Base-by-base conservation (phyloP, 2,888 invertebrate genomes). In the Scaptomyza flava region DNA sequence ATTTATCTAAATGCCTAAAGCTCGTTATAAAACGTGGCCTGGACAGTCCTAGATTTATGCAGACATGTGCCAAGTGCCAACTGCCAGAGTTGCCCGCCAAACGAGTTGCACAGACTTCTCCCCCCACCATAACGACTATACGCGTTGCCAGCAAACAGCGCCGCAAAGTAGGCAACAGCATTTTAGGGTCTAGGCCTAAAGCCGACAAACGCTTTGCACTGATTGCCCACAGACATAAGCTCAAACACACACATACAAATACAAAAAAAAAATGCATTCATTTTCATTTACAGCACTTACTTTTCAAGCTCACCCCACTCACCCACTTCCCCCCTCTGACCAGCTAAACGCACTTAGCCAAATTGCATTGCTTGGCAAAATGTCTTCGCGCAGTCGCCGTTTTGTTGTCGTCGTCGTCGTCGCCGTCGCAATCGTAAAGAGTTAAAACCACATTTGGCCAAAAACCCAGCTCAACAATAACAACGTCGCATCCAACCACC, bases 1-100 rank as follows among this genome's bases (percentile, higher is more conserved):
- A 84, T 84, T 87, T 84, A 84, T 84, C 81, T 84, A 84, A 84
- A 84, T 87, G 84, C 84, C 84, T 79, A 70, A 84, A 84, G 87
- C 87, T 79, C 75, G 81, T 83, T 77, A 84, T 81, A 75, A 86
- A 80, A 81, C 67, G 81, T 60, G 61, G 68, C 61, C 60, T 62
- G 58, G 68, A 65, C 70, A 69, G 74, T 54, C 68, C 62, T 71
- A 84, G 84, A 84, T 86, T 84, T 84, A 84, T 87, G 81, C 78
- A 64, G 75, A 76, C 80, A 66, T 66, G 64, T 80, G 80, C 68
- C 80, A 81, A 51, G 61, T 81, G 80, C 66, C 78, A 79, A 42
- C 50, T 70, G 75, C 52, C 66, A 38, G 38, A 41, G 45, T 33
- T 65, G 66, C 41, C 51, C 36, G 9, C 11, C 42, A 31, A 50